Evolutionary conservation across 92 coral and sea anemone species (phyloP).

Genomic region (Anthopleura xanthogrammica): DNA sequence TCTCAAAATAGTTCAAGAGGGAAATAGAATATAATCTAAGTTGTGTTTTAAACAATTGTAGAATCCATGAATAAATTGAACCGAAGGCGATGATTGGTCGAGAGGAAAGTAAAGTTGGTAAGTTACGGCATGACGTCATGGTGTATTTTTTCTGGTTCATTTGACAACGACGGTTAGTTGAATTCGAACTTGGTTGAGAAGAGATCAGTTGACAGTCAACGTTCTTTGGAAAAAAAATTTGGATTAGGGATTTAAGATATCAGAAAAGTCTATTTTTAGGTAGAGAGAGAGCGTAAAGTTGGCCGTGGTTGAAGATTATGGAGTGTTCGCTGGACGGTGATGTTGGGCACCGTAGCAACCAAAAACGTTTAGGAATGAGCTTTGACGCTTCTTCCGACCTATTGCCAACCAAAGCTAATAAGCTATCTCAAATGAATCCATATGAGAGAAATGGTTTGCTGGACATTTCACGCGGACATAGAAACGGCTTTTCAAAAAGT

Average conservation of each 20-base stretch:
- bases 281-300: not conserved
- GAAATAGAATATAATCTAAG: not conserved
- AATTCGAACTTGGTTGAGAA: not conserved
- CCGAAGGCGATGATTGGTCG: conserved; percentile 24
- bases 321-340: not conserved
- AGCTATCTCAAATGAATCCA: conserved; percentile 12
- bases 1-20: not conserved
- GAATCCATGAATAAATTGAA: not conserved
- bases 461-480: conserved; percentile 36
- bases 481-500: conserved; percentile 83
- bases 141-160: conserved; percentile 11
- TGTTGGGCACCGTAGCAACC: conserved; percentile 16
- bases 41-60: conserved; percentile 1
- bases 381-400: conserved; percentile 9
- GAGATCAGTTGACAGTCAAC: not conserved
- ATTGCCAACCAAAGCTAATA: conserved; percentile 13
- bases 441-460: conserved; percentile 12
- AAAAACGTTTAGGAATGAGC: conserved; percentile 5
- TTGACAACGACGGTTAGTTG: conserved; percentile 2
- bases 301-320: not conserved
- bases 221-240: not conserved
- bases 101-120: not conserved
- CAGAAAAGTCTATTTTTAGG: not conserved
- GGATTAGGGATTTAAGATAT: not conserved
- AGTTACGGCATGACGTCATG: conserved; percentile 37